Percentiles rank a stretch among this genome's conserved stretches.
Evolutionary conservation across 1,140 invertebrate species (phyloP).

Genomic region (Babylonia areolata): DNA sequence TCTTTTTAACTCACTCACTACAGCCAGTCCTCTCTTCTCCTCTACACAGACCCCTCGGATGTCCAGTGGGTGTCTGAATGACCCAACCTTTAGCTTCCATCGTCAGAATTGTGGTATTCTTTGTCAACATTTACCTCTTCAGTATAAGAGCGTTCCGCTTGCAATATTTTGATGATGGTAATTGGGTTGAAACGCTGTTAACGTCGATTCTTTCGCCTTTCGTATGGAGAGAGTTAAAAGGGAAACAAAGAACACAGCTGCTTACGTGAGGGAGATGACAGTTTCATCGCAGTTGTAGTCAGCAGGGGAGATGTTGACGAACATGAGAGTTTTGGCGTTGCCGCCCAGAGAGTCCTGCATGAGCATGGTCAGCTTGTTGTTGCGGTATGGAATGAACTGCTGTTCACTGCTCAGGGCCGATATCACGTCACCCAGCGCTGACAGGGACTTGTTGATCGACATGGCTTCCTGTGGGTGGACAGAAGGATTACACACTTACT

Average conservation of each 20-base stretch:
- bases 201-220: no score
- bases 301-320: constrained; percentile 79
- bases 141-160: no score
- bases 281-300: constrained; percentile 78
- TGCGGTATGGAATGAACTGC: constrained; percentile 76
- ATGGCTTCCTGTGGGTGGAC: constrained; percentile 89
- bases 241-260: neutral
- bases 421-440: constrained; percentile 85
- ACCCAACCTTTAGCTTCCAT: no score
- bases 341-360: constrained; percentile 80
- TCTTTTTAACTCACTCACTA: neutral
- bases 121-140: no score
- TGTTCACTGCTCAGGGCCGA: constrained; percentile 83
- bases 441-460: constrained; percentile 89
- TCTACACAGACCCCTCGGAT: no score
- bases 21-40: no score
- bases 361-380: constrained; percentile 80
- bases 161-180: no score
- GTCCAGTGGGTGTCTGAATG: no score
- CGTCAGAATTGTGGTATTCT: no score
- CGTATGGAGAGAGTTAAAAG: no score
- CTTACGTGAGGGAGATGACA: constrained; percentile 77
- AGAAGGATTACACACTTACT: constrained; percentile 13
- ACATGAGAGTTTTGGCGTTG: constrained; percentile 80
- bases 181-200: no score